Evolutionary conservation across 2,797 vertebrate species (phyloP), one percentile per base, ranked within the genome.

Genomic region (Acanthopagrus latus): DNA sequence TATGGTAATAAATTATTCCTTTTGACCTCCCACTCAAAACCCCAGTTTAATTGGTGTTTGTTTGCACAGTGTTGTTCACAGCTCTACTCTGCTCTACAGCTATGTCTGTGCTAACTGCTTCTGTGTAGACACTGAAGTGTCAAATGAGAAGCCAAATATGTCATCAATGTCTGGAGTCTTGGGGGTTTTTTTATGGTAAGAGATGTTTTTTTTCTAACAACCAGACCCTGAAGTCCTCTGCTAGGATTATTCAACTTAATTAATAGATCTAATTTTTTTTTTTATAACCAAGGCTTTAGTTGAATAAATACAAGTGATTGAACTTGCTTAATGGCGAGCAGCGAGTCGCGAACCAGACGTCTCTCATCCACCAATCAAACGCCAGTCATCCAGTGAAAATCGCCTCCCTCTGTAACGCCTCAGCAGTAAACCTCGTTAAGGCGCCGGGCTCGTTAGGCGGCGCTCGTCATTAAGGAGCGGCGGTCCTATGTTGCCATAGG

Each of bases 351-450:
- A 81, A 60, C 20, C 54, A 68, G 67, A 10, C 46, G 10, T 64
- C 60, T 82, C 67, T 59, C 38, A 65, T 82, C 59, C 41, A 68
- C 80, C 71, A 79, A 59, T 88, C 77, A 38, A 88, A 88, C 60
- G 14, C 57, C 69, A 78, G 59, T 74, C 75, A 82, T 76, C 48
- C 76, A 55, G 78, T 74, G 54, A 38, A 86, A 90, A 81, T 76
- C 6, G 2, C 51, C 69, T 54, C 38, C 27, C 25, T 60, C 44
- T 66, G 18, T 38, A 73, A 74, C 52, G 46, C 69, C 57, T 80
- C 83, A 27, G 81, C 74, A 72, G 59, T 78, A 78, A 91, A 89
- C 82, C 81, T 90, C 70, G n/a, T 90, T 89, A 86, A 88, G 71
- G 46, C 44, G 8, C 1, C 21, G 46, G 47, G 41, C 84, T 88